Base-by-base conservation (phyloP, 2,113 vertebrate species). In the Axis porcinus region DNA sequence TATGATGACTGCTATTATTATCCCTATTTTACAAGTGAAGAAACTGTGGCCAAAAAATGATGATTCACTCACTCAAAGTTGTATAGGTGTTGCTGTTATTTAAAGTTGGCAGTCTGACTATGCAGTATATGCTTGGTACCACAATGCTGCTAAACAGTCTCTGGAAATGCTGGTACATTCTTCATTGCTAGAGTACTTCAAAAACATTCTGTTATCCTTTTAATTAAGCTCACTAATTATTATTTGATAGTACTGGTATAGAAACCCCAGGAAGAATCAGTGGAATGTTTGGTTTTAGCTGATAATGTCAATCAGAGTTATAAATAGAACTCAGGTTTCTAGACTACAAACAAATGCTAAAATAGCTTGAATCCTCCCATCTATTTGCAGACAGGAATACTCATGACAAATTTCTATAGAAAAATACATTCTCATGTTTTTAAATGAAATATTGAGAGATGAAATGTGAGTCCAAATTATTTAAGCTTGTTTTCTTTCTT, bases 301-400 rank as follows among this genome's bases (percentile, higher is more conserved):
- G 95, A 95, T 88, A 96, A 95, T 95, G 67, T 88, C 33, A 83
- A 84, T 96, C 86, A 60, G 8, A 95, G 16, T 67, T 95, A 36
- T 89, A 94, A 96, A 90, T 27, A 95, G 60, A 96, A 86, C n/a
- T 95, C 84, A 96, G 45, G 19, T 93, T 96, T 96, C 33, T 64
- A 10, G 43, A 92, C 86, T 96, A 97, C 62, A 95, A 88, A 87
- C 33, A 96, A 87, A 82, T 93, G 15, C 30, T 92, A 90, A 97
- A 97, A 84, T 58, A 89, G 57, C 40, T 81, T 36, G 15, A 60
- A 5, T 27, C 30, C 15, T 95, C 76, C 94, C 54, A 83, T 94
- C 43, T 74, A 54, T 89, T 97, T 97, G 12, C 17, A 79, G 76
- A 88, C 16, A 91, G 60, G 27, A 95, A 55, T 89, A 64, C 81